Evolutionary conservation across 2,113 vertebrate species (phyloP).

Genomic region (Cyphomyrus plagiostoma): DNA sequence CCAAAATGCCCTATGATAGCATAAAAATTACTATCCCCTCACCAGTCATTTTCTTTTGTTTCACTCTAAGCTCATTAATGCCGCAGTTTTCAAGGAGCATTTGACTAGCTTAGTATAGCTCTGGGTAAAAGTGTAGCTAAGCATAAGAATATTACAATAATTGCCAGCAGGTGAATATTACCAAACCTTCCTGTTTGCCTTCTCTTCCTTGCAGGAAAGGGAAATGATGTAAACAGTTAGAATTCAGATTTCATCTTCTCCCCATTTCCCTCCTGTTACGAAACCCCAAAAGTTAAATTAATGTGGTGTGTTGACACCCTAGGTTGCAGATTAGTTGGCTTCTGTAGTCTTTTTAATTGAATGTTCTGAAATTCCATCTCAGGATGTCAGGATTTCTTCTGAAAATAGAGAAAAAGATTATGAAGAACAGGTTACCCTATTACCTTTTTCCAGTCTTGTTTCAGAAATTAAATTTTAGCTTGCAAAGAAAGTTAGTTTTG

Average conservation of each 20-base stretch:
- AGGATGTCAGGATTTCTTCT: background rate
- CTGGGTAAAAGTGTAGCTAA: background rate
- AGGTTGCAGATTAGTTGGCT: background rate
- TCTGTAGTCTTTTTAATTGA: background rate
- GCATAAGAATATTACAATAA: background rate
- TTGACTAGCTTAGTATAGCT: background rate
- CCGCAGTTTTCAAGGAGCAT: background rate
- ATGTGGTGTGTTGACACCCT: background rate
- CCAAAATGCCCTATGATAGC: background rate
- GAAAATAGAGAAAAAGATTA: background rate
- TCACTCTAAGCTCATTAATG: background rate
- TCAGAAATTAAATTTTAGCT: background rate
- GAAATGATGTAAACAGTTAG: background rate
- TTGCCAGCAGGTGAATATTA: background rate
- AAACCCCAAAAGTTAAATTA: slow-evolving; percentile 2
- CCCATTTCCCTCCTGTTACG: background rate
- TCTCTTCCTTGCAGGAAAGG: background rate
- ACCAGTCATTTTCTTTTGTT: background rate
- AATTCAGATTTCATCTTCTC: slow-evolving; percentile 4
- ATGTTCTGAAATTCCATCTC: background rate
- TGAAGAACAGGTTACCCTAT: background rate
- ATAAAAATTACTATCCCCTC: background rate
- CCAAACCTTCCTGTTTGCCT: background rate
- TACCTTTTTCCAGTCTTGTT: background rate
- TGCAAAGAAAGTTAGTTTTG: background rate